Evolutionary conservation across 2,113 vertebrate genomes (phyloP).

Genomic region (Leptobrachium leishanense): DNA sequence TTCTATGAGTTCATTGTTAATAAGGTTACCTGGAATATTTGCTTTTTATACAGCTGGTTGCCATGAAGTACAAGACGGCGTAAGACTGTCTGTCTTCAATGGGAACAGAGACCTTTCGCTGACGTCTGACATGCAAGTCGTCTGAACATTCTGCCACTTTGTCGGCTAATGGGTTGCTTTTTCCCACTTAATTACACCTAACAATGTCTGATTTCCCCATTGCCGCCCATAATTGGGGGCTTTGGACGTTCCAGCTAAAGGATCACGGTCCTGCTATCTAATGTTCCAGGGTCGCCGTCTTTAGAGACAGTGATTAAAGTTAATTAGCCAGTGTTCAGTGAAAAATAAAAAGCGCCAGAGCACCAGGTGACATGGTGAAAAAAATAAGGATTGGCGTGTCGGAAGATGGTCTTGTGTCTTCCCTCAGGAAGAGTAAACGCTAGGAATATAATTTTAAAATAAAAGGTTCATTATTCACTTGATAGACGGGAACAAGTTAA

Average conservation of each 20-base stretch:
- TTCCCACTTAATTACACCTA: conserved; percentile 7
- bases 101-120: not conserved
- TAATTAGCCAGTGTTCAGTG: conserved; percentile 20
- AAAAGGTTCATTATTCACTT: no score
- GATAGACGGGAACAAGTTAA: no score
- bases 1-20: no score
- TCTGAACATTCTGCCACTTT: not conserved
- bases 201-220: not conserved
- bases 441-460: not conserved
- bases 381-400: conserved; percentile 15
- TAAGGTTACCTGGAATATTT: no score
- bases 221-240: conserved; percentile 5
- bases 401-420: not conserved
- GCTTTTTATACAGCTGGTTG: no score
- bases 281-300: conserved; percentile 26
- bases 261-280: conserved; percentile 15
- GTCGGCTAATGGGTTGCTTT: not conserved
- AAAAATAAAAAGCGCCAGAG: not conserved
- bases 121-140: not conserved
- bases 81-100: not conserved
- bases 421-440: not conserved
- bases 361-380: not conserved
- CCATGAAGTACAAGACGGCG: no score
- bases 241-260: conserved; percentile 17
- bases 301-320: conserved; percentile 36